Percentiles rank a stretch among this genome's conserved stretches.
phyloP scores from a whole-genome alignment of 2,113 vertebrate species.

The Natator depressus region DNA sequence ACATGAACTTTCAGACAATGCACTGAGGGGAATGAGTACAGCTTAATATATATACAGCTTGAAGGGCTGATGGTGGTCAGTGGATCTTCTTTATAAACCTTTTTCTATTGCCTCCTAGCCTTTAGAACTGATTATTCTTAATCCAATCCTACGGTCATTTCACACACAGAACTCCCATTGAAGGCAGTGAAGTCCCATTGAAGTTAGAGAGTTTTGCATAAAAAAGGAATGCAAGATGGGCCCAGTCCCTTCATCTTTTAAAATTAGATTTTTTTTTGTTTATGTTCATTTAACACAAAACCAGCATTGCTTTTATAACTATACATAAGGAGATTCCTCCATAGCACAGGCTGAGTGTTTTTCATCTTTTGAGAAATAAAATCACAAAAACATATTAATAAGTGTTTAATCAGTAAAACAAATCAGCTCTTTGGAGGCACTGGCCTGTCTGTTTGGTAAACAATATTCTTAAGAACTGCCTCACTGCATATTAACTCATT shows the following conservation, averaged over 20 bases:
- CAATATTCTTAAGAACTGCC: not conserved
- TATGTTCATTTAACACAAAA: not conserved
- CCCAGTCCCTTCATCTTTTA: not conserved
- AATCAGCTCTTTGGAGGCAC: not conserved
- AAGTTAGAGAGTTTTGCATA: not conserved
- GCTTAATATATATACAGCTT: not conserved
- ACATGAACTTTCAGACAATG: constrained; percentile 47
- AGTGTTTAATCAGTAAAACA: not conserved
- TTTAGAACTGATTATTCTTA: not conserved
- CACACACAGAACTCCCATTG: not conserved
- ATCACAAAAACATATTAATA: not conserved
- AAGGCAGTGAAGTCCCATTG: not conserved
- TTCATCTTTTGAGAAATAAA: constrained; percentile 10
- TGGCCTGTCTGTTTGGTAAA: not conserved
- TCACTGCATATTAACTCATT: not conserved
- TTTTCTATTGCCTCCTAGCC: constrained; percentile 8
- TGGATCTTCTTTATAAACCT: not conserved
- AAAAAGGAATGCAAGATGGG: not conserved
- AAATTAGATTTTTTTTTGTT: not conserved
- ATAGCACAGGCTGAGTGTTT: not conserved
- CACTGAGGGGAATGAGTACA: constrained; percentile 24
- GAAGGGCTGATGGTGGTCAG: not conserved
- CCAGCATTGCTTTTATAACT: not conserved
- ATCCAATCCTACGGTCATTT: not conserved
- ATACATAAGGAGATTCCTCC: not conserved